A percentile compares a stretch with the other conserved stretches of the same genome.
Conservation (phyloP, 2,888 invertebrate genomes). For the Trilocha varians region DNA sequence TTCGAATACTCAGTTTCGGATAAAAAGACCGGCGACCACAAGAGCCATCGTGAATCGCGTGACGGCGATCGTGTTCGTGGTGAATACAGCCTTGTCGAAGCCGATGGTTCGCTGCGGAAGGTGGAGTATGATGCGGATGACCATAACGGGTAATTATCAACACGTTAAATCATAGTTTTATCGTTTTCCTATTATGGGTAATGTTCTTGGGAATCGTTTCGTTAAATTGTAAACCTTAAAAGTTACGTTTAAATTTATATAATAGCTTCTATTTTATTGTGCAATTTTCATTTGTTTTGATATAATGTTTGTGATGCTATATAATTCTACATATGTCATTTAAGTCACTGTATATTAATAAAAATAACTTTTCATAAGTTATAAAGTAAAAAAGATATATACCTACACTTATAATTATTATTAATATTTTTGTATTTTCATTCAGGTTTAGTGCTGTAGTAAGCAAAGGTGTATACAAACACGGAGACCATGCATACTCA, state of each 20-base stretch:
- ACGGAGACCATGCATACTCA: constrained; percentile 53
- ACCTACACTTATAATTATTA: too few relatives aligned
- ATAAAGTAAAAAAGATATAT: too few relatives aligned
- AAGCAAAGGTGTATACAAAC: constrained; percentile 57
- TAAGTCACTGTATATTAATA: too few relatives aligned
- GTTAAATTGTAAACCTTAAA: too few relatives aligned
- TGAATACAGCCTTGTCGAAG: constrained; percentile 70
- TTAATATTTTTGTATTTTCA: constrained; percentile 8
- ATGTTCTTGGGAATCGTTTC: background rate
- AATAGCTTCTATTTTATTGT: too few relatives aligned
- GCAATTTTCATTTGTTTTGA: too few relatives aligned
- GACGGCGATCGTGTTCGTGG: constrained; percentile 73
- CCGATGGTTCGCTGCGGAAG: constrained; percentile 71
- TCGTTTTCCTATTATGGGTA: background rate
- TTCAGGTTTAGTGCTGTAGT: constrained; percentile 73
- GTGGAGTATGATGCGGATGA: constrained; percentile 74
- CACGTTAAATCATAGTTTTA: background rate
- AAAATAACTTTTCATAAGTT: too few relatives aligned
- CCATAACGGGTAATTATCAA: constrained; percentile 57
- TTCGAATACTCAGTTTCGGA: constrained; percentile 74
- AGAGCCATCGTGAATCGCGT: constrained; percentile 66
- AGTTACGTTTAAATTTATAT: too few relatives aligned
- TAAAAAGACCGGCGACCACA: constrained; percentile 71
- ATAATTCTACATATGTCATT: too few relatives aligned
- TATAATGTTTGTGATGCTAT: too few relatives aligned